Base-by-base conservation (phyloP, 2,888 invertebrate genomes). In the Machimus atricapillus region DNA sequence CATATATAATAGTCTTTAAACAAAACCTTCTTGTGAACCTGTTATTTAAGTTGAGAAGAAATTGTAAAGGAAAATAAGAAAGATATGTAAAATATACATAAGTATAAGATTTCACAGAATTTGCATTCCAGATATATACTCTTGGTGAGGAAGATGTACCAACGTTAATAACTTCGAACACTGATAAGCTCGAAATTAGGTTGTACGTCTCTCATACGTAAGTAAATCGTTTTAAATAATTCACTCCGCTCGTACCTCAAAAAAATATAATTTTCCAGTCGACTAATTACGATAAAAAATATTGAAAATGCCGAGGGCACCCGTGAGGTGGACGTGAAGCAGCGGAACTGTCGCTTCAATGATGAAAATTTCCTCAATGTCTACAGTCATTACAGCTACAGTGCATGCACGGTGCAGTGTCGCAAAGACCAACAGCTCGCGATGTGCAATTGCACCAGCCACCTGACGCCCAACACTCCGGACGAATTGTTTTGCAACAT, bases 391-490 rank as follows among this genome's bases (percentile, higher is more conserved):
- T 96, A 96, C 90, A 96, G 96, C 76, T 96, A 95, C 90, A 96
- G 95, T 90, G 95, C 96, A 0, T 97, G 96, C 90, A 94, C 94
- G 0, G 95, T 96, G 0, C 94, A 95, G 87, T 96, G 96, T 89
- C 93, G 96, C 77, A 95, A 95, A 91, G 92, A 93, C 88, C 94
- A 94, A 0, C 95, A 96, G 90, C 89, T 95, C 31, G 91, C 93
- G 23, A 90, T 93, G 4, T 96, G 96, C 90, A 94, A 94, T 81
- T 96, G 96, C 91, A 94, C 94, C 66, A 95, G 96, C 89, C 96
- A 96, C 90, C 93, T 96, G 79, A 95, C 96, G 92, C 94, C 95
- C 0, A 94, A 94, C 88, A 93, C 95, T 5, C 91, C 91, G 0
- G 90, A 90, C 23, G 56, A 52, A 9, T 87, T 93, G 93, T 93